Base-by-base conservation (phyloP, 2,113 vertebrate genomes). In the Nymphicus hollandicus region DNA sequence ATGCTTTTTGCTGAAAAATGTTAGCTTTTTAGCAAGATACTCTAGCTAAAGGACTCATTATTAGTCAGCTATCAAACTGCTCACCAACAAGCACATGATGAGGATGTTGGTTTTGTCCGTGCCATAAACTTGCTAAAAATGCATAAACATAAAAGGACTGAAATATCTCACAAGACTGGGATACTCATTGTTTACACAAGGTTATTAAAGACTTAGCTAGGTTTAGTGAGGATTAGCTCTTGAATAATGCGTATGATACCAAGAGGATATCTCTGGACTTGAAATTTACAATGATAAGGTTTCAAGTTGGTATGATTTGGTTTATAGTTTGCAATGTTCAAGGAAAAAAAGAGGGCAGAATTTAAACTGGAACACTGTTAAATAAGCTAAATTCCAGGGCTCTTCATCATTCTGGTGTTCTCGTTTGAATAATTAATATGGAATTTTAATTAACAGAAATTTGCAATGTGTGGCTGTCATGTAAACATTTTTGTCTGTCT, bases 121-220 rank as follows among this genome's bases (percentile, higher is more conserved):
- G 28, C 55, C 43, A 31, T 60, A 74, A 89, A 71, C 60, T 87
- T 91, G 65, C 49, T 88, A 68, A 90, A 94, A 94, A 68, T 71
- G 56, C 53, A 46, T 76, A 55, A 93, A 71, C 15, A 13, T 56
- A 52, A 73, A 93, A 80, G 55, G 52, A 56, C 79, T 71, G 81
- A 81, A 86, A 61, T 86, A 41, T 17, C 66, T 66, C 17, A n/a
- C 0, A 8, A 41, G 63, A 9, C 37, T 64, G 33, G 37, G 29
- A 78, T 71, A 13, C 23, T 81, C 20, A 11, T 61, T 78, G 68
- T 86, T 96, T 96, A 49, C 74, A 91, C 69, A 72, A 87, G 81
- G 39, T 87, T 85, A 71, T 95, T 96, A 96, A 88, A 86, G 93
- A 58, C 53, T 93, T 93, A 91, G 74, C 56, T 53, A 43, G 91